Base-by-base conservation (phyloP, 2,888 invertebrate genomes). In the Acanthococcus lagerstroemiae region DNA sequence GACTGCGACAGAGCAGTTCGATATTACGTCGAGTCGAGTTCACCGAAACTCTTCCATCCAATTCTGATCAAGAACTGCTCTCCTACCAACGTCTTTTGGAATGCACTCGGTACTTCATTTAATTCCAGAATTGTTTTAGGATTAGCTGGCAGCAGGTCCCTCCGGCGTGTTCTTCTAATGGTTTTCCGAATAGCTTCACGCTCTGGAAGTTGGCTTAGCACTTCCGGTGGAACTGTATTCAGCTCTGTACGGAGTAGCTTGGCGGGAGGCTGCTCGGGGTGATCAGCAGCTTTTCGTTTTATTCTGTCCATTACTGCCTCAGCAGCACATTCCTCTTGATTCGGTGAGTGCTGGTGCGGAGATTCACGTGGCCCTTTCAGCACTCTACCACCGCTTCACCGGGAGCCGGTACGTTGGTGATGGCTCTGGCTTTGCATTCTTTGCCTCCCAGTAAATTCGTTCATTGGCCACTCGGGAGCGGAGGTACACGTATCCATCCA, bases 181-280 rank as follows among this genome's bases (percentile, higher is more conserved):
- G 30, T 21, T 24, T 57, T 57, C n/a, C 44, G 30, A 15, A 57
- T 44, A 44, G 21, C 21, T n/a, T 57, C 57, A 15, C 57, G 37
- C 5, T 57, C 21, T 21, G 57, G 57, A 17, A 45, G 24, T 24
- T 44, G 57, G 45, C 45, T 57, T 4, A 37, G 45, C 19, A 57
- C 25, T 5, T 44, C 45, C 6, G 22, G 22, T 44, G 57, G 24
- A 22, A 57, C 7, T 44, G 24, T 12, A 21, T 22, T 12, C 22
- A 57, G 15, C 24, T 44, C 45, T 21, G 57, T 57, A 44, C 57
- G 37, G 17, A 57, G 6, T n/a, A 57, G 21, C 44, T 57, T 22
- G 24, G 57, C 57, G 24, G 45, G 57, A 22, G 57, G 44, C 12
- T 21, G 57, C 21, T 57, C 5, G 4, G 57, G 57, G 17, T 50